Percentiles rank a stretch among this genome's conserved stretches.
These are phyloP conservation scores for Pseudonaja textilis DNA, from an alignment of 2,113 vertebrate genomes.

Conservation along the genomic window DNA sequence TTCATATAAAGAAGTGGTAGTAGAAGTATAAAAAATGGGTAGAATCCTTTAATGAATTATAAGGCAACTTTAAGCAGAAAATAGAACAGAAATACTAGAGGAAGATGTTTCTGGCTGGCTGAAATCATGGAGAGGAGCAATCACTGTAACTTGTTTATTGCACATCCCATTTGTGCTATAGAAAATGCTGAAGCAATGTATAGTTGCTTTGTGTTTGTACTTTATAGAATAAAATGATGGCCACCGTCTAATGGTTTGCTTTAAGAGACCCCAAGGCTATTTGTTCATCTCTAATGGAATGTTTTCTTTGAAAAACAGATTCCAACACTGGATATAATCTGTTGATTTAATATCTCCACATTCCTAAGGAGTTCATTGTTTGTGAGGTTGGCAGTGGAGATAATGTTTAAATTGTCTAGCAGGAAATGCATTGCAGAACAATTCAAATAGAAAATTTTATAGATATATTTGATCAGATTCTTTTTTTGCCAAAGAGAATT, in stretches of 20 bases:
- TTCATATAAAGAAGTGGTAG: background rate
- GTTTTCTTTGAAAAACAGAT: background rate
- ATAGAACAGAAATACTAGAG: background rate
- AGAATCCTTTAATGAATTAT: background rate
- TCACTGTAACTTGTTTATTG: background rate
- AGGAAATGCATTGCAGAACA: background rate
- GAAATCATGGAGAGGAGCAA: background rate
- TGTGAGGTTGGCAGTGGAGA: background rate
- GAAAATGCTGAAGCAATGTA: background rate
- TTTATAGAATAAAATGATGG: conserved; percentile 9
- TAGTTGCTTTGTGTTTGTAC: background rate
- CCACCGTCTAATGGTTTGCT: background rate
- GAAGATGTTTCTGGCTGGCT: background rate
- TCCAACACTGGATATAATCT: background rate
- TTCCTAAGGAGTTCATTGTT: background rate
- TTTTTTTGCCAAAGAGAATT: conserved; percentile 3
- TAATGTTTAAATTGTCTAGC: background rate
- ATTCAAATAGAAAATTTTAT: background rate
- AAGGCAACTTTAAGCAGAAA: background rate
- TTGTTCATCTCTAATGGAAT: background rate
- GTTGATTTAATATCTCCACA: background rate
- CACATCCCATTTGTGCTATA: background rate
- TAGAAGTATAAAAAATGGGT: background rate
- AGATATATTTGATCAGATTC: background rate
- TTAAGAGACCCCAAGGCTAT: background rate